Evolutionary conservation across 2,113 vertebrate species (phyloP).

Genomic region (Daboia siamensis): DNA sequence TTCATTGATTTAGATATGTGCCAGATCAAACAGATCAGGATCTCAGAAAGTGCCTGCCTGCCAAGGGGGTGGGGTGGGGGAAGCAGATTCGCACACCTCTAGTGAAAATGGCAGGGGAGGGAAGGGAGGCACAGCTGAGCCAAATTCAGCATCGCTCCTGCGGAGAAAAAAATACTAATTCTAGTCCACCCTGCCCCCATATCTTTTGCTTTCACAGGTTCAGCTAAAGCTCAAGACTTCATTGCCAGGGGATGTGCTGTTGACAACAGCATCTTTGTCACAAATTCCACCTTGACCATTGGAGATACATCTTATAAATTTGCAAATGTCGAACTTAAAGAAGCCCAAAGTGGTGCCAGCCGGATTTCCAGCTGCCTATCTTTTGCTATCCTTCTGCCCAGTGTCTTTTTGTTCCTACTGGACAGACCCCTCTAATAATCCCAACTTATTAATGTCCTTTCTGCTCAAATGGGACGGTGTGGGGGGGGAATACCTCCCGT

Average conservation of each 20-base stretch:
- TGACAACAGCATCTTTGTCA: not conserved
- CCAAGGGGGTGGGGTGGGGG: not conserved
- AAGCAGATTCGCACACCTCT: not conserved
- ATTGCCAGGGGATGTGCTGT: not conserved
- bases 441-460: not conserved
- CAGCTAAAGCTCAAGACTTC: not conserved
- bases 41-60: not conserved
- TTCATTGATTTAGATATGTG: not conserved
- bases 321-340: fast-evolving
- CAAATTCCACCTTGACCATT: fast-evolving
- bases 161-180: not conserved
- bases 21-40: not conserved
- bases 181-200: not conserved
- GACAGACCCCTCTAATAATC: not conserved
- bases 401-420: not conserved
- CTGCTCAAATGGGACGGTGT: not conserved
- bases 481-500: not conserved
- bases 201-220: not conserved
- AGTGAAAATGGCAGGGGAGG: not conserved
- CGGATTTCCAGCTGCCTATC: not conserved
- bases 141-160: not conserved
- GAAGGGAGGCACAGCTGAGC: not conserved
- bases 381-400: not conserved
- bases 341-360: not conserved
- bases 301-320: fast-evolving